Percentiles rank a stretch among this genome's conserved stretches.
Evolutionary conservation across 2,888 invertebrate species (phyloP).

Genomic region (Nomada lathburiana): DNA sequence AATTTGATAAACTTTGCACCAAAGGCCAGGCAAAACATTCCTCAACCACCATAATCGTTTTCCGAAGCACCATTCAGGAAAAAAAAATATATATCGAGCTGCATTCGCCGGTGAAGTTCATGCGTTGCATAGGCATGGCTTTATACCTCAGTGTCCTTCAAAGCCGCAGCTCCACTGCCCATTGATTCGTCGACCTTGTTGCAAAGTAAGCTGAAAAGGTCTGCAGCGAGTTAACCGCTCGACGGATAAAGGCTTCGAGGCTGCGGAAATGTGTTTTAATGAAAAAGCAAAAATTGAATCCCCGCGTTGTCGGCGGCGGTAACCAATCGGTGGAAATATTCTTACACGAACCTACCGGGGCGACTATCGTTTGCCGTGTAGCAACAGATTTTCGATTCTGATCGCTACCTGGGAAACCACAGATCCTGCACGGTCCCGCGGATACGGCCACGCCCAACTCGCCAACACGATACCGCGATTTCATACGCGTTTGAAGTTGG

Average conservation of each 20-base stretch:
- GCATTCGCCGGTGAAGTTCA: too few species aligned
- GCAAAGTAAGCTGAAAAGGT: not conserved
- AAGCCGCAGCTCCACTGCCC: not conserved
- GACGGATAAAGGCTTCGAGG: not conserved
- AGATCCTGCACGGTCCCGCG: constrained; percentile 66
- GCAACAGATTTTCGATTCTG: constrained; percentile 57
- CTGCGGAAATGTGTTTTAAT: not conserved
- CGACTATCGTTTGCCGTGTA: constrained; percentile 23
- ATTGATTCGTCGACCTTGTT: not conserved
- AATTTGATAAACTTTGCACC: too few species aligned
- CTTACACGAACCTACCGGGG: not conserved
- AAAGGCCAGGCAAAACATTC: too few species aligned
- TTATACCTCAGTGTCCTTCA: not conserved
- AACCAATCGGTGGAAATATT: not conserved
- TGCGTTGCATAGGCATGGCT: too few species aligned
- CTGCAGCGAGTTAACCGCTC: not conserved
- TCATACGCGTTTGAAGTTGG: constrained; percentile 82
- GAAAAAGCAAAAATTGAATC: not conserved
- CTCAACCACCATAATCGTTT: too few species aligned
- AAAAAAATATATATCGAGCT: too few species aligned
- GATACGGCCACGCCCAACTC: constrained; percentile 69
- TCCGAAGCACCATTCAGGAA: too few species aligned
- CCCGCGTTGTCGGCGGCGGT: not conserved
- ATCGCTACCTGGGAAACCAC: constrained; percentile 62
- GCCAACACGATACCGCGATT: constrained; percentile 75